Conservation (phyloP, 2,888 invertebrate species). For the Meghimatium bilineatum region DNA sequence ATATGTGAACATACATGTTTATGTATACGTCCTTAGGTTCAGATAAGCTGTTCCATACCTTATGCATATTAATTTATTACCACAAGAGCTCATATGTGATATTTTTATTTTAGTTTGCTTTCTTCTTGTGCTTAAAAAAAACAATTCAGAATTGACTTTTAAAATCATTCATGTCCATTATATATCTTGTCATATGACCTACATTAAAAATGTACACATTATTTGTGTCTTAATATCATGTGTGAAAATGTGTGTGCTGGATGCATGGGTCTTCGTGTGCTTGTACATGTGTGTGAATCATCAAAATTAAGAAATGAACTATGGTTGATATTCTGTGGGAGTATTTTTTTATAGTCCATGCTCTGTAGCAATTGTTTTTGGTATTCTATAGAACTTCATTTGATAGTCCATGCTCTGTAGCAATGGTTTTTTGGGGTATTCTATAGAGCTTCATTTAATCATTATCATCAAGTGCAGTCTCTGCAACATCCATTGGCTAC, state of each 20-base stretch:
- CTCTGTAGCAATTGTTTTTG: background rate
- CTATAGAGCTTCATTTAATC: background rate
- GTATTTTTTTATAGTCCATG: no score
- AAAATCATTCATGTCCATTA: background rate
- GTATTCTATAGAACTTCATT: background rate
- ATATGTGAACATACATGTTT: background rate
- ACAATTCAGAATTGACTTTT: background rate
- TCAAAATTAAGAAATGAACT: no score
- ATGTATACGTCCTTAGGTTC: background rate
- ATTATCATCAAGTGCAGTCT: no score
- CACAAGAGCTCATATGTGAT: background rate
- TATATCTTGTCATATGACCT: background rate
- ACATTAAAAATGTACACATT: background rate
- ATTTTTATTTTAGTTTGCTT: background rate
- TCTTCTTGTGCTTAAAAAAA: background rate
- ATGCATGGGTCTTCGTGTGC: no score
- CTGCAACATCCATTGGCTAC: no score
- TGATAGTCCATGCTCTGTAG: background rate
- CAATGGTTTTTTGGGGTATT: background rate
- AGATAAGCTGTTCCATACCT: background rate
- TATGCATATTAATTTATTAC: conserved; percentile 1
- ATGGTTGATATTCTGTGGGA: background rate
- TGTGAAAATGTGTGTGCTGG: no score
- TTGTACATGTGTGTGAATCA: no score
- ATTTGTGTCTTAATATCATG: no score